These are phyloP conservation scores for Polypedilum pembai DNA, from an alignment of 1,140 invertebrate species.

Conservation along the genomic window DNA sequence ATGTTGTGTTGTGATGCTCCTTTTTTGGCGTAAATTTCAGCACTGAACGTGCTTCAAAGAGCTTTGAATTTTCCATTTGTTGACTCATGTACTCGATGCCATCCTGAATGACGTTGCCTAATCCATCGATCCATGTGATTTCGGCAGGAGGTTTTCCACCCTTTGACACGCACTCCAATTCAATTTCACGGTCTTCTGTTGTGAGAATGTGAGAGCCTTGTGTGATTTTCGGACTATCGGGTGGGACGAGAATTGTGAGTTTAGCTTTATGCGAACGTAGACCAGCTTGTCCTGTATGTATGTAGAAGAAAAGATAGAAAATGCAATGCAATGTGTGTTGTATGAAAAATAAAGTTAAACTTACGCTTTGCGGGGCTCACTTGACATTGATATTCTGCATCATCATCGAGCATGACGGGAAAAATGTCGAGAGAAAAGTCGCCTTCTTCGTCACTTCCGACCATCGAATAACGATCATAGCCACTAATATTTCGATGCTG, in stretches of 20 bases:
- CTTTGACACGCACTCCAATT: conserved; percentile 66
- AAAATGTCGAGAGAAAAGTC: conserved; percentile 66
- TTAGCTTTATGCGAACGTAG: conserved; percentile 59
- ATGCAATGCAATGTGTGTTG: neutral
- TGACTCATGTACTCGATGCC: conserved; percentile 55
- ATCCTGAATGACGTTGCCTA: conserved; percentile 55
- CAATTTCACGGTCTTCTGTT: conserved; percentile 65
- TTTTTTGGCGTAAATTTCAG: conserved; percentile 64
- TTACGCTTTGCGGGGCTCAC: conserved; percentile 57
- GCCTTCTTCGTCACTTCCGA: conserved; percentile 71
- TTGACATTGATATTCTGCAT: conserved; percentile 69
- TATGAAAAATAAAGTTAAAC: neutral
- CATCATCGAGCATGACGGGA: conserved; percentile 67
- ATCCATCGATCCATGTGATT: conserved; percentile 73
- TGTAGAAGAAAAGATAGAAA: conserved; percentile 21
- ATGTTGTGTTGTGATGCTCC: conserved; percentile 68
- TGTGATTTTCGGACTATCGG: conserved; percentile 63
- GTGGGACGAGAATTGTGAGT: conserved; percentile 65
- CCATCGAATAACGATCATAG: conserved; percentile 74
- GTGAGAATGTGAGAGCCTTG: conserved; percentile 60
- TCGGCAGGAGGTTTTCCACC: conserved; percentile 72
- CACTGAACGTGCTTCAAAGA: conserved; percentile 62
- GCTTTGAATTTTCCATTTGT: conserved; percentile 54
- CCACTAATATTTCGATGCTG: conserved; percentile 65
- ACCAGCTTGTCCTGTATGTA: conserved; percentile 46